Conservation (phyloP, 2,113 vertebrate genomes). For the Scalopus aquaticus region DNA sequence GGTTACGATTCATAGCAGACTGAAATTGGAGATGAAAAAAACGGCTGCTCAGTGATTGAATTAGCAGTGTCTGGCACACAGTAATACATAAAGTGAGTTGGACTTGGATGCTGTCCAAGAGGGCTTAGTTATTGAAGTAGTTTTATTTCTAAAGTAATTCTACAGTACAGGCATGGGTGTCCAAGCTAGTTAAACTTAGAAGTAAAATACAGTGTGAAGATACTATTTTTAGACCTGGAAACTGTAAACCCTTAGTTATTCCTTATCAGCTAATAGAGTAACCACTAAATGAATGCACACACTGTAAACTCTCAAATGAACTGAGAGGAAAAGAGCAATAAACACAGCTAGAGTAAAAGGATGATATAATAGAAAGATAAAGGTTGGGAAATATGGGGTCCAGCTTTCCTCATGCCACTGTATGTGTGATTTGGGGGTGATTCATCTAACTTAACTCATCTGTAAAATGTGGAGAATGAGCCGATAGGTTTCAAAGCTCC, state of each 20-base stretch:
- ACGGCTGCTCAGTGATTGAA: conserved; percentile 44
- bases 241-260: conserved; percentile 37
- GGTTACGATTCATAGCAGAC: conserved; percentile 55
- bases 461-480: background rate
- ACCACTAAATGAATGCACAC: background rate
- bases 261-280: background rate
- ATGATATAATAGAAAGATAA: background rate
- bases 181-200: background rate
- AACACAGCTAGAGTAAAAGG: background rate
- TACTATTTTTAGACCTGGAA: conserved; percentile 28
- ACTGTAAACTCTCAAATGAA: background rate
- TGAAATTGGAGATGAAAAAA: conserved; percentile 67
- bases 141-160: conserved; percentile 53
- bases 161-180: background rate
- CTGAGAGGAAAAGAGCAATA: background rate
- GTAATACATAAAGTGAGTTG: conserved; percentile 57
- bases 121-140: conserved; percentile 42
- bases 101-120: conserved; percentile 57
- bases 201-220: background rate
- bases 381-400: background rate
- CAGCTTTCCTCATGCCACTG: background rate
- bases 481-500: background rate
- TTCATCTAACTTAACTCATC: background rate
- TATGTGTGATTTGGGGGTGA: background rate
- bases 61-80: conserved; percentile 56